Evolutionary conservation across 2,888 invertebrate species (phyloP), one percentile per base, ranked within the genome.

Genomic region (Acleris emargana): DNA sequence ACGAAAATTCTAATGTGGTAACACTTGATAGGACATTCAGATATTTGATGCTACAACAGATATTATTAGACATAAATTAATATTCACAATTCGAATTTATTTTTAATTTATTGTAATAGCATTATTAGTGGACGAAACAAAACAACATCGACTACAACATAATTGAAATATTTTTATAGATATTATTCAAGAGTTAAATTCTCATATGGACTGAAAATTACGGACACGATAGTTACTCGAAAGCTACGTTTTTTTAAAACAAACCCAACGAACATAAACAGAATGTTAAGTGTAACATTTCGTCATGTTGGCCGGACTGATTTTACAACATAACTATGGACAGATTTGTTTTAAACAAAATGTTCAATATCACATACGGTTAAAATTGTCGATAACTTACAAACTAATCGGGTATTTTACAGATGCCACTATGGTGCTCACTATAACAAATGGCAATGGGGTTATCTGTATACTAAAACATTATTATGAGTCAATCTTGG

Each of bases 281-380:
- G 5, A n/a, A 49, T 20, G 52, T 51, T 51, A 25, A 13, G 42
- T 59, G 3, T 47, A 53, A 58, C 64, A 59, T 18, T 42, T n/a
- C 32, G 32, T 25, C 52, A 52, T 61, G 52, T 67, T 62, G 45
- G n/a, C 17, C n/a, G 43, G 45, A 13, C 20, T 6, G n/a, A 45
- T 42, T 13, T 49, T n/a, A 42, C 32, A 38, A 49, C 64, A 55
- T 77, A 79, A 72, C 74, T 81, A 86, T 86, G 87, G 87, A 87
- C 87, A 85, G 85, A 85, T 79, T 86, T 81, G 81, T 85, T 84
- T 79, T 79, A 82, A 86, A 82, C 80, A 82, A 84, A 83, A 76
- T 78, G 62, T 74, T 79, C 77, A 78, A 84, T 86, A 87, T 87
- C 87, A 87, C 87, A 87, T 80, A 78, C 72, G 79, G 76, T 80